A percentile compares a stretch with the other conserved stretches of the same genome.
phyloP scores from a whole-genome alignment of 1,140 invertebrate genomes.

The Cardiocondyla obscurior region DNA sequence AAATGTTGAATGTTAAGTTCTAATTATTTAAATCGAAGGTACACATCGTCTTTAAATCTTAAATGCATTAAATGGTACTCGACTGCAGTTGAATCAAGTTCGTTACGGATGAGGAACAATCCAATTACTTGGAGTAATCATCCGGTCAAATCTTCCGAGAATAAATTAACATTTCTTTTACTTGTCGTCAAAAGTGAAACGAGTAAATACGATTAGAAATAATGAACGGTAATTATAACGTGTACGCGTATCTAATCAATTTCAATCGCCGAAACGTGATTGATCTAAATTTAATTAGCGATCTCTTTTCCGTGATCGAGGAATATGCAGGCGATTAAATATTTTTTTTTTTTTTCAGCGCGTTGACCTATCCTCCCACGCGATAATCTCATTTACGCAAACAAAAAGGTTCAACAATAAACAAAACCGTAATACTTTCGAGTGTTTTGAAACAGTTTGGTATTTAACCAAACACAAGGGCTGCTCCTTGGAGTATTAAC shows the following conservation, averaged over 20 bases:
- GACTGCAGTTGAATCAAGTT: conserved; percentile 46
- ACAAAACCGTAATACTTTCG: conserved; percentile 65
- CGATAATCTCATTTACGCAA: conserved; percentile 41
- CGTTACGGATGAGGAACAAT: conserved; percentile 44
- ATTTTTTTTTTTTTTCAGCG: not conserved
- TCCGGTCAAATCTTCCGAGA: conserved; percentile 68
- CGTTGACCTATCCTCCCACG: not conserved
- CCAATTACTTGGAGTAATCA: conserved; percentile 63
- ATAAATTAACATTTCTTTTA: conserved; percentile 60
- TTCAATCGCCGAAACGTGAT: not conserved
- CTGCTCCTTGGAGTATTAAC: conserved; percentile 66
- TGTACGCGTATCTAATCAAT: no score
- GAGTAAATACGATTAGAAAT: not conserved
- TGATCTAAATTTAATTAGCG: not conserved
- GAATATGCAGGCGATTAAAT: not conserved
- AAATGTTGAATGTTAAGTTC: not conserved
- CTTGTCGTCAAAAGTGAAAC: conserved; percentile 9
- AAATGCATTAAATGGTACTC: conserved; percentile 21
- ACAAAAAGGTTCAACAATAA: conserved; percentile 54
- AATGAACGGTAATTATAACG: not conserved
- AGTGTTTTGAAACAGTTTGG: conserved; percentile 22
- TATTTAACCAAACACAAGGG: conserved; percentile 24
- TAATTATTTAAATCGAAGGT: not conserved
- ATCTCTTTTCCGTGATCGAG: not conserved
- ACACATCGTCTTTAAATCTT: conserved; percentile 32